Conservation (phyloP, 2,888 invertebrate genomes). For the Drosophila austrosaltans region DNA sequence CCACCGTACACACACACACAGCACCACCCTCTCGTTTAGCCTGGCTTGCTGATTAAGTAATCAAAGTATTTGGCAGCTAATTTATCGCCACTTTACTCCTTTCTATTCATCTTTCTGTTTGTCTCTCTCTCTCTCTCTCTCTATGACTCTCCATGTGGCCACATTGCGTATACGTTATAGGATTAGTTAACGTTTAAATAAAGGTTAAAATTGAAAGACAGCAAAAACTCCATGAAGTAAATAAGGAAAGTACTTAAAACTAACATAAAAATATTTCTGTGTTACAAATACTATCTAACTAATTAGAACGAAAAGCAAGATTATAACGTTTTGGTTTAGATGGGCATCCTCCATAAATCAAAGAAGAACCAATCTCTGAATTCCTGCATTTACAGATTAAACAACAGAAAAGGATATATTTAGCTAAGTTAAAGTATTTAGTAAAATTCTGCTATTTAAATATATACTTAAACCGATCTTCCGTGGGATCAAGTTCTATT, state of each 20-base stretch:
- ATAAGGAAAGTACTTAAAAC: not conserved
- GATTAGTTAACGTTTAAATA: conserved; percentile 6
- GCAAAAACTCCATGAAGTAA: not conserved
- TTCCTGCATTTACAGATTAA: no score
- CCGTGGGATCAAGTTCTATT: no score
- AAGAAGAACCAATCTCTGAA: no score
- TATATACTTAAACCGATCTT: no score
- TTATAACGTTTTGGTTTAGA: no score
- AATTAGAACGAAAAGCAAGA: no score
- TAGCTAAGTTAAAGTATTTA: no score
- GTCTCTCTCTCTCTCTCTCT: not conserved
- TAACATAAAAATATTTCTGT: not conserved
- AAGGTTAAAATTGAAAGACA: conserved; percentile 5
- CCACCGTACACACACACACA: conserved; percentile 17
- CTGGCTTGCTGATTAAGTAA: conserved; percentile 71
- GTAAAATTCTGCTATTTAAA: no score
- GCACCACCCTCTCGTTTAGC: conserved; percentile 37
- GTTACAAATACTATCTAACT: not conserved
- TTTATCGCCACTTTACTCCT: conserved; percentile 64
- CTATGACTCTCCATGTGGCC: not conserved
- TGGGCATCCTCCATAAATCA: not conserved
- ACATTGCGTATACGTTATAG: conserved; percentile 13
- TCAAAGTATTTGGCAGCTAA: conserved; percentile 80
- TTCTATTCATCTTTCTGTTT: conserved; percentile 22
- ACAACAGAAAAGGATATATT: no score